Evolutionary conservation across 53 echinoderm and acorn worm species (phyloP), one percentile per base, ranked within the genome.

Genomic region (Holothuria scabra): DNA sequence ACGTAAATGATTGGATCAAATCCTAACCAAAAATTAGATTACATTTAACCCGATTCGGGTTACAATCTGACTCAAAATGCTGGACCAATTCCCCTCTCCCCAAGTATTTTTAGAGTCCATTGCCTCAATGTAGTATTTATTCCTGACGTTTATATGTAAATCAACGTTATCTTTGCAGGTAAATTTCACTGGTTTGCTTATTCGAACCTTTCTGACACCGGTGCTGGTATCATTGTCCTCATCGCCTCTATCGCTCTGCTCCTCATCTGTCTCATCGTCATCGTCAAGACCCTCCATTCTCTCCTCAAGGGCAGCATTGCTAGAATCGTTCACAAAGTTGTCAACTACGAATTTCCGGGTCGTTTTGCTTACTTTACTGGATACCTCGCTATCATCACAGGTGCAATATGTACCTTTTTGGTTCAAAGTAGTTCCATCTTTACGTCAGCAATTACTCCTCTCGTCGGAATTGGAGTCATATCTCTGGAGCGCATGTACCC

Each of bases 381-480:
- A 32, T 97, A 97, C 85, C 7, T 97, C n/a, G 97, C 97, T 19
- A 97, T 97, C 74, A 0, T 92, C 12, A 70, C 94, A 59, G 97
- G 97, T 1, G 97, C 97, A 4, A 57, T 62, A 1, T 64, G 95
- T 60, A 97, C 97, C 3, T 94, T 97, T 56, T 46, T 97, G 44
- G 97, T 97, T 41, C 97, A 97, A 72, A 97, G 97, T 46, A 97
- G 97, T 64, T 97, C 97, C 8, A 92, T 97, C 64, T 97, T 97
- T 79, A 97, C 97, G 2, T 97, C 97, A 13, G 97, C 97, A 12
- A 76, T 97, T 26, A 97, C 97, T 2, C 97, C 97, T 8, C 92
- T 97, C 12, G 97, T 97, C 26, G 97, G 97, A 16, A 89, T 97
- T 19, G 97, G 97, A 2, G 93, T 97, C 57, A 94, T 97, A 76